These are phyloP conservation scores for Mandrillus leucophaeus DNA, from an alignment of 2,113 vertebrate genomes.

Conservation along the genomic window DNA sequence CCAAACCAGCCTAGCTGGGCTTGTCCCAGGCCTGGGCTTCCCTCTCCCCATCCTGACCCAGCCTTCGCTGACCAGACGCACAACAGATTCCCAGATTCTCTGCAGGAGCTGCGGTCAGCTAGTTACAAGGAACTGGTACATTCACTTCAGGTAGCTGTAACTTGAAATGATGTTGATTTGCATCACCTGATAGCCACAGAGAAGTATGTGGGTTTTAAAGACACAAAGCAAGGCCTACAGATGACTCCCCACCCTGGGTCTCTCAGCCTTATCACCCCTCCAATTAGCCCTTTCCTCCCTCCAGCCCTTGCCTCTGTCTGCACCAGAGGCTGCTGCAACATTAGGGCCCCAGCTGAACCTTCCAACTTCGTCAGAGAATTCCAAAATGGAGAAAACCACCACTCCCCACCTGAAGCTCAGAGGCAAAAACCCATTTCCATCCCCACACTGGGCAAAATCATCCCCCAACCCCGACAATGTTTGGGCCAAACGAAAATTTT, in stretches of 20 bases:
- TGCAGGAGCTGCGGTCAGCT: neutral
- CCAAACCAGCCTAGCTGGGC: neutral
- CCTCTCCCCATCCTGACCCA: neutral
- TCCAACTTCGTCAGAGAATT: neutral
- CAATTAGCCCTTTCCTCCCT: accelerated
- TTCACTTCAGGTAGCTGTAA: accelerated
- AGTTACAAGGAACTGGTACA: neutral
- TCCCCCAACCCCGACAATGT: neutral
- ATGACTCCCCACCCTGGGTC: accelerated
- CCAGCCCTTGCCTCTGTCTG: neutral
- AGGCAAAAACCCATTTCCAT: neutral
- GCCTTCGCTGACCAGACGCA: accelerated
- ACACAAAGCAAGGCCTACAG: neutral
- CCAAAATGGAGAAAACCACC: neutral
- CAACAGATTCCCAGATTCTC: neutral
- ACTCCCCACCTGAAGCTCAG: neutral
- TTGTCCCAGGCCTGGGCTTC: neutral
- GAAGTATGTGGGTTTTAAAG: neutral
- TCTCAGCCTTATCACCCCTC: neutral
- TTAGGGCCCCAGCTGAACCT: neutral
- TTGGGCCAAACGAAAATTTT: neutral
- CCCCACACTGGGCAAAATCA: accelerated
- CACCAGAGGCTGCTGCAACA: neutral
- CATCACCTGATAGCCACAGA: neutral
- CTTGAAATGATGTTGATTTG: neutral